Percentiles rank a stretch among this genome's conserved stretches.
Evolutionary conservation across 2,888 invertebrate species (phyloP).

Genomic region (Phrixothrix hirtus): DNA sequence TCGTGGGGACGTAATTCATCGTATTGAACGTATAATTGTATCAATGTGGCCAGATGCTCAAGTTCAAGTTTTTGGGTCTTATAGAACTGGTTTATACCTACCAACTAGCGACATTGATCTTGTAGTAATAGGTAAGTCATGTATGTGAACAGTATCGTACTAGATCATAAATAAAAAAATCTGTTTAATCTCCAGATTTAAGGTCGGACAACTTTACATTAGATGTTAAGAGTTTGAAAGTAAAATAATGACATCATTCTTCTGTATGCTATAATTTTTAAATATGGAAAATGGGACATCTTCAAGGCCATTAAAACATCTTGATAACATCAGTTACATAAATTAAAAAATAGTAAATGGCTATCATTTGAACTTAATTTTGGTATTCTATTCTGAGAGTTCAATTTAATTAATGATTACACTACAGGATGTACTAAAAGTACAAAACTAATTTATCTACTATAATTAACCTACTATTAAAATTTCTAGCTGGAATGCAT

Average conservation of each 20-base stretch:
- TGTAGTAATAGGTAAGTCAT: constrained; percentile 66
- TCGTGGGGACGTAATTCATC: constrained; percentile 83
- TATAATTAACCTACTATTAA: too few relatives aligned
- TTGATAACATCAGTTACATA: not conserved
- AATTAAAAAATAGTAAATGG: not conserved
- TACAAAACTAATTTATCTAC: too few relatives aligned
- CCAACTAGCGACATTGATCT: constrained; percentile 86
- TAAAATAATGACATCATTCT: too few relatives aligned
- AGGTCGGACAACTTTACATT: too few relatives aligned
- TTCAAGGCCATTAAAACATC: not conserved
- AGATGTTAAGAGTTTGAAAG: too few relatives aligned
- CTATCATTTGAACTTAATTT: not conserved
- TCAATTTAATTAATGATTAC: too few relatives aligned
- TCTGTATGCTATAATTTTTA: not conserved
- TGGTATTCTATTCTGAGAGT: not conserved
- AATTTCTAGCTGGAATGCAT: too few relatives aligned
- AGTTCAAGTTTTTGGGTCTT: constrained; percentile 98
- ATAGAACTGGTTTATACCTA: constrained; percentile 94
- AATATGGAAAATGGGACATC: not conserved
- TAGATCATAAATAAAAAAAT: too few relatives aligned
- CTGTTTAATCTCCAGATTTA: too few relatives aligned
- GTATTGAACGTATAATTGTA: constrained; percentile 85
- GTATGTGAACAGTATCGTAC: too few relatives aligned
- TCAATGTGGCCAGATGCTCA: constrained; percentile 91
- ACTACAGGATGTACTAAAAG: too few relatives aligned